Base-by-base conservation (phyloP, 2,888 invertebrate genomes). In the Rhopalosiphum nymphaeae region DNA sequence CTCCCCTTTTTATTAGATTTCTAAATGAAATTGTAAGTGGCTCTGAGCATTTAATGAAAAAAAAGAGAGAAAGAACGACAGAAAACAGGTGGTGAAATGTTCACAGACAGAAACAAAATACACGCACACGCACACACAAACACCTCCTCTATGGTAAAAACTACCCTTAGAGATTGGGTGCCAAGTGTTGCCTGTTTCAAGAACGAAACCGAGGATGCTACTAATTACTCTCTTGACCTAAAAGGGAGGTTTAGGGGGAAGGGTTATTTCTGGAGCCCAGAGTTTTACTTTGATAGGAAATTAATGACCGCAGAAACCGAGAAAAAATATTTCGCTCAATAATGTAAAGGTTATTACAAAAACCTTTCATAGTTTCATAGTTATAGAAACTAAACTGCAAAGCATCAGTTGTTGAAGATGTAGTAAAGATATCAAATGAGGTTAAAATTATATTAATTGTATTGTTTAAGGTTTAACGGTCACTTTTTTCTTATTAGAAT, bases 181-280 rank as follows among this genome's bases (percentile, higher is more conserved):
- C 94, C 94, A 94, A 94, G 94, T 94, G 94, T 94, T 94, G 94
- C 94, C 94, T 85, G 94, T 90, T 91, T 90, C 90, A 94, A 94
- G 94, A 94, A 91, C 53, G 90, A 94, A 90, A 90, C 86, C 86
- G 49, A 94, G 94, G 94, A 94, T 94, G 94, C 91, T 91, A 94
- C 94, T 94, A 94, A 94, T 94, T 94, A 94, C 94, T 94, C 94
- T 91, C 94, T 94, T 94, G 94, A 94, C 94, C 94, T 91, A 94
- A 91, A 94, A 94, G 91, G 91, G 91, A 94, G 86, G 86, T 53
- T 56, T 84, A 49, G 49, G 53, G 85, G 87, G 90, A 94, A 94
- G 94, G 94, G 94, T 94, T 94, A 91, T 91, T 90, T 90, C 90
- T 61, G 90, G 78, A 42, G 42, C 67, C 49, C 89, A 42, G 91